phyloP scores from a whole-genome alignment of 2,113 vertebrate genomes.

The Pycnonotus jocosus region DNA sequence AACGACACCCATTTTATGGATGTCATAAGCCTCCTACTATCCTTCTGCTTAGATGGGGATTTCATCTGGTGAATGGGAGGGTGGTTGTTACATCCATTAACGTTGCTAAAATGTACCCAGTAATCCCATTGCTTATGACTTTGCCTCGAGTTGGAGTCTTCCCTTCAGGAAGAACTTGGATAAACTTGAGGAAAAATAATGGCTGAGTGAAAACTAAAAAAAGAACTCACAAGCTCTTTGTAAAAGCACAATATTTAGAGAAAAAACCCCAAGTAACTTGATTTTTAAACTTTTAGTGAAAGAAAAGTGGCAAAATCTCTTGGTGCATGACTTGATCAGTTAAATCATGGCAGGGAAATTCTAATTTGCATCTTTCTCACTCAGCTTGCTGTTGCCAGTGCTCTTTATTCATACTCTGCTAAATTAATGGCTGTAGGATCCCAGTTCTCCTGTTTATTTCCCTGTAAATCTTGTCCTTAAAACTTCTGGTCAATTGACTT shows the following conservation, averaged over 20 bases:
- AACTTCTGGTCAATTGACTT: neutral
- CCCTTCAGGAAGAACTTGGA: neutral
- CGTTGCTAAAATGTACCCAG: neutral
- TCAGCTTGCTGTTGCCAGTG: neutral
- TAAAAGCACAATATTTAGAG: neutral
- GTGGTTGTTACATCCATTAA: constrained; percentile 40
- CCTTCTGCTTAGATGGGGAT: constrained; percentile 5
- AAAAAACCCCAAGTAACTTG: neutral
- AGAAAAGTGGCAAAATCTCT: neutral
- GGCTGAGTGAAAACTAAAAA: neutral
- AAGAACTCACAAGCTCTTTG: neutral
- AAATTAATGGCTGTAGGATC: neutral
- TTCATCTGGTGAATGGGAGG: constrained; percentile 33
- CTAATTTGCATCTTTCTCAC: neutral
- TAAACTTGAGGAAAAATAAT: neutral
- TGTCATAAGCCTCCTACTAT: constrained; percentile 26
- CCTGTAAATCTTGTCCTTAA: neutral
- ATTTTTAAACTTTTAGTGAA: neutral
- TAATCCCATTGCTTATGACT: constrained; percentile 4
- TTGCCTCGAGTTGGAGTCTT: constrained; percentile 8
- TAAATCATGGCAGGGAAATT: neutral
- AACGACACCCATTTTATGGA: constrained; percentile 43
- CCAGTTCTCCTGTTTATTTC: neutral
- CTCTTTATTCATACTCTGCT: neutral
- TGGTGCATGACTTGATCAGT: neutral